A percentile compares a stretch with the other conserved stretches of the same genome.
phyloP scores from a whole-genome alignment of 2,888 invertebrate genomes.

The Ophion costatus region DNA sequence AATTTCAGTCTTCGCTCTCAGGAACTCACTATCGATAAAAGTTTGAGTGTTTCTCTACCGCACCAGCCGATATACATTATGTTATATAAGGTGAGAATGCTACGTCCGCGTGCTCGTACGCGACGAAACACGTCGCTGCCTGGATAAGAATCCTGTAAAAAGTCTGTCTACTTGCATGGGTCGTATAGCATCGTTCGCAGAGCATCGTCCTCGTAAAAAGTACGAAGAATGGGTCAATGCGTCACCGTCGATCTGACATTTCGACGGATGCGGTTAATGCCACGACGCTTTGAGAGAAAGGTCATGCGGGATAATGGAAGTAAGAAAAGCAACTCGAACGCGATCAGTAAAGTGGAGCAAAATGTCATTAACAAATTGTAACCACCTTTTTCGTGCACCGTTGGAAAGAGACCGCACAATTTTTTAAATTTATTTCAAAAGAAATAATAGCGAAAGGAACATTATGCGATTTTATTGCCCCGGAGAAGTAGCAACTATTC shows the following conservation, averaged over 20 bases:
- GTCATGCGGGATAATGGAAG: slow-evolving; percentile 14
- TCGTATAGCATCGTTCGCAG: not conserved
- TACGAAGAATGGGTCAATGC: slow-evolving; percentile 26
- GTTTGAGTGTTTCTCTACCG: slow-evolving; percentile 16
- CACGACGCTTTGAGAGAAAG: slow-evolving; percentile 35
- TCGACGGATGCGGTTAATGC: slow-evolving; percentile 43
- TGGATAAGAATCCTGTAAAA: slow-evolving; percentile 9
- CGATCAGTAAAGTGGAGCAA: not conserved
- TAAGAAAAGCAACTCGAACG: not conserved
- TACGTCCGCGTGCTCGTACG: slow-evolving; percentile 16
- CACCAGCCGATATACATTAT: not conserved
- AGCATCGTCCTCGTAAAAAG: slow-evolving; percentile 6
- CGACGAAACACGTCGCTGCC: slow-evolving; percentile 5
- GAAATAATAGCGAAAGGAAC: not conserved
- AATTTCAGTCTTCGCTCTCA: not conserved
- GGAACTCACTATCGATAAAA: slow-evolving; percentile 20
- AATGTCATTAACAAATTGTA: slow-evolving; percentile 32
- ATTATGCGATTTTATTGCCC: not conserved
- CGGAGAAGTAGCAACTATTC: slow-evolving; percentile 19
- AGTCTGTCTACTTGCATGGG: not conserved
- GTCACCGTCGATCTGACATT: slow-evolving; percentile 50
- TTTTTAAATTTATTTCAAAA: not conserved
- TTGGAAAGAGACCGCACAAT: not conserved
- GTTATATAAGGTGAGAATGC: not conserved
- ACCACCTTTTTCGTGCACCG: not conserved